Evolutionary conservation across 2,113 vertebrate genomes (phyloP).

Genomic region (Pseudonaja textilis): DNA sequence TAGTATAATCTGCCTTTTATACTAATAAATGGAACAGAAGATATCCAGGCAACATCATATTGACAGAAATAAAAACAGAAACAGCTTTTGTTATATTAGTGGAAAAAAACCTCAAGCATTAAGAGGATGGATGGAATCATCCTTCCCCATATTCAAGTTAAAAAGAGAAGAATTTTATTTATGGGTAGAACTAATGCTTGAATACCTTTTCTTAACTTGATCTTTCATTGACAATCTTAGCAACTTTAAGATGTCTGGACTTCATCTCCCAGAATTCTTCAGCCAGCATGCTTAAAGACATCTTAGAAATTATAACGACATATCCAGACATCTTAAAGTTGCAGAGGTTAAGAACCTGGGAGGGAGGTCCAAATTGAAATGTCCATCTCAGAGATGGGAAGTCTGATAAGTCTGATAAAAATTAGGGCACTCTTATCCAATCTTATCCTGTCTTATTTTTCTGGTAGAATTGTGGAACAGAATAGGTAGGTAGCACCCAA

Average conservation of each 20-base stretch:
- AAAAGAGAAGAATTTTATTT: not conserved
- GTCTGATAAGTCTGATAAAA: not conserved
- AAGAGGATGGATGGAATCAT: not conserved
- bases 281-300: not conserved
- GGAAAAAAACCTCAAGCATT: not conserved
- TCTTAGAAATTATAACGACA: not conserved
- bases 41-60: slow-evolving; percentile 13
- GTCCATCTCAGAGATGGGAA: not conserved
- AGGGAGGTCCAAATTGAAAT: not conserved
- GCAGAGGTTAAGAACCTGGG: not conserved
- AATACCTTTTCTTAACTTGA: not conserved
- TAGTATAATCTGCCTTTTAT: slow-evolving; percentile 34
- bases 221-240: not conserved
- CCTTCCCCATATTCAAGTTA: not conserved
- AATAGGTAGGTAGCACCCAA: not conserved
- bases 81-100: not conserved
- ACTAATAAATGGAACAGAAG: slow-evolving; percentile 30
- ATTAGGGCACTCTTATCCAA: not conserved
- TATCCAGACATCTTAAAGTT: not conserved
- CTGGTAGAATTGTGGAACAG: not conserved
- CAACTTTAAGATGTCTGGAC: not conserved
- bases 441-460: not conserved
- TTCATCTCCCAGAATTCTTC: not conserved
- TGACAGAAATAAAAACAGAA: slow-evolving; percentile 18
- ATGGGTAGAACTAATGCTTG: not conserved